Conservation (phyloP, 2,888 invertebrate genomes). For the Sphecodes monilicornis region DNA sequence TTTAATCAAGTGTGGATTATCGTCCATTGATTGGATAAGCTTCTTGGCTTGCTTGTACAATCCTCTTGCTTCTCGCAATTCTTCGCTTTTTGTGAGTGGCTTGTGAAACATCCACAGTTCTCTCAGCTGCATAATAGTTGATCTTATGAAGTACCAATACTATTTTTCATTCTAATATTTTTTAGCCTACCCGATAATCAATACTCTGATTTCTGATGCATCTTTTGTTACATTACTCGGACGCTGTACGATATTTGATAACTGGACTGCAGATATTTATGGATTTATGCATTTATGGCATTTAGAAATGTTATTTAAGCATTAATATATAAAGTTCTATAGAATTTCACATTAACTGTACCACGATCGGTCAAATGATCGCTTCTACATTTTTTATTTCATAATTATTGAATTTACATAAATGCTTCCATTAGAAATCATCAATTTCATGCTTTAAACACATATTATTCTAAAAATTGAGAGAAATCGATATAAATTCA, state of each 20-base stretch:
- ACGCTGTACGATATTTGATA: not conserved
- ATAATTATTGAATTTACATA: no score
- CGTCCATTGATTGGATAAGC: slow-evolving; percentile 20
- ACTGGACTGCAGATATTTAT: not conserved
- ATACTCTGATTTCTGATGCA: no score
- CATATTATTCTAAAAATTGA: no score
- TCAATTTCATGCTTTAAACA: no score
- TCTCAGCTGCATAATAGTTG: not conserved
- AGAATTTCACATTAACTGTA: no score
- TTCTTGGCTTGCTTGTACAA: slow-evolving; percentile 44
- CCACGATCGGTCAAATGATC: no score
- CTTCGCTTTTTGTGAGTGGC: slow-evolving; percentile 25
- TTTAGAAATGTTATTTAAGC: no score
- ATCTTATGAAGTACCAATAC: not conserved
- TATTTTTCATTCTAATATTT: not conserved
- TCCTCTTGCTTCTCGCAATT: slow-evolving; percentile 25
- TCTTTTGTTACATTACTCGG: not conserved
- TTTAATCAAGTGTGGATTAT: slow-evolving; percentile 13
- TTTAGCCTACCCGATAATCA: not conserved
- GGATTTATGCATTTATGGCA: no score
- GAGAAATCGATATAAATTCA: no score
- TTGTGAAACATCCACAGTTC: slow-evolving; percentile 40
- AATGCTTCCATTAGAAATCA: no score
- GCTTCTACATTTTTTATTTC: no score
- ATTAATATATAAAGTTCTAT: no score